Evolutionary conservation across 2,797 vertebrate species (phyloP), one percentile per base, ranked within the genome.

Genomic region (Diglossa cyanea): DNA sequence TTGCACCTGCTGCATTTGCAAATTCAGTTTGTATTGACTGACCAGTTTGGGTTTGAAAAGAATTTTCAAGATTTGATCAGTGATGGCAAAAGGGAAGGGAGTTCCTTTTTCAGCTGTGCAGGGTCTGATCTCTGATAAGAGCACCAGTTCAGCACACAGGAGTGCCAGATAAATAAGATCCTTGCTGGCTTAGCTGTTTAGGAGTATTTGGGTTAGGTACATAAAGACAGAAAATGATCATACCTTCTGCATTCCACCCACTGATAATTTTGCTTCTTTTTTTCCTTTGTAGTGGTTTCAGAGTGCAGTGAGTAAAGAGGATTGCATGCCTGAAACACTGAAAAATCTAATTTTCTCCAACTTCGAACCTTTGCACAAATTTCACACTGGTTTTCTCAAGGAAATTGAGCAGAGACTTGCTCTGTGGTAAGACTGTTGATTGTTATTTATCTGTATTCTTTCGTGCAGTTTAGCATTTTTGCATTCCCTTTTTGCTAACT

Each of bases 351-450:
- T 99, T 93, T 98, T 98, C 97, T 98, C 98, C 60, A 99, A 98
- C 96, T 99, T 99, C 15, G 98, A 99, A 96, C 99, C 99, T 62
- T 98, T 99, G 96, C 98, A 99, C 98, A 99, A 98, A 95, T 99
- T 99, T 97, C 99, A 99, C 94, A 97, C 98, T 35, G 98, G 97
- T 94, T 99, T 99, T 97, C 98, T 99, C 97, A 99, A 98, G 97
- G 99, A 99, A 97, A 98, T 99, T 96, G 99, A 99, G 97, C 99
- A 99, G 94, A 98, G 99, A 80, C 98, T 99, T 77, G 98, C 98
- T 77, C 95, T 99, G n/a, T 99, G 99, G 99, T 99, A 97, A 99
- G 99, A 91, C 58, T 58, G 15, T 58, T 91, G 48, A 57, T 85
- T 63, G 51, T 70, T 93, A 39, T 84, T 86, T 91, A 66, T 39